A percentile compares a stretch with the other conserved stretches of the same genome.
Conservation (phyloP, 2,888 invertebrate genomes). For the Trilocha varians region DNA sequence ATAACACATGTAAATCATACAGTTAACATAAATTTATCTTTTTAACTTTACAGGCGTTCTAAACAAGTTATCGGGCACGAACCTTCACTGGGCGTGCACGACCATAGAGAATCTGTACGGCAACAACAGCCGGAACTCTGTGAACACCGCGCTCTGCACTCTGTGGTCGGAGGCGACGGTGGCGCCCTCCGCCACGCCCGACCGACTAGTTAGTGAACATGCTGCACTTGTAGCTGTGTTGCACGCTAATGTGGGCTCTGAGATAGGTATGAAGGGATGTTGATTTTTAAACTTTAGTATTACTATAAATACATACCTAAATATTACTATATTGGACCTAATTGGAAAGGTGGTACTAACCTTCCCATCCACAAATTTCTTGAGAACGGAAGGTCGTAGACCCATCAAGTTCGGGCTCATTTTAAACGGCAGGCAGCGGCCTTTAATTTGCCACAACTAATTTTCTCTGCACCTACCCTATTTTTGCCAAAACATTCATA, state of each 20-base stretch:
- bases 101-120: slow-evolving; percentile 87
- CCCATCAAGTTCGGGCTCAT: too few species aligned
- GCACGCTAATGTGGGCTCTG: slow-evolving; percentile 92
- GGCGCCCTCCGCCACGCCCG: slow-evolving; percentile 75
- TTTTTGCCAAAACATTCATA: too few species aligned
- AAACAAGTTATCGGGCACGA: slow-evolving; percentile 89
- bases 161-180: slow-evolving; percentile 82
- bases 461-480: too few species aligned
- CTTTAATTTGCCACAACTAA: too few species aligned
- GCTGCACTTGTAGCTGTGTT: slow-evolving; percentile 86
- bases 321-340: too few species aligned
- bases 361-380: too few species aligned
- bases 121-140: slow-evolving; percentile 84
- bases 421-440: too few species aligned
- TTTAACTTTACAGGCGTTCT: slow-evolving; percentile 71
- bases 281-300: too few species aligned
- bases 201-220: slow-evolving; percentile 87
- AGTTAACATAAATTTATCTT: not conserved
- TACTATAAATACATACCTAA: too few species aligned
- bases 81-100: slow-evolving; percentile 86
- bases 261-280: slow-evolving; percentile 79
- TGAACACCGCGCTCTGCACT: slow-evolving; percentile 81
- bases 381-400: too few species aligned
- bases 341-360: too few species aligned
- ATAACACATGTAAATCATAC: too few species aligned